phyloP scores from a whole-genome alignment of 2,797 vertebrate genomes.

The Galagoides demidoff region DNA sequence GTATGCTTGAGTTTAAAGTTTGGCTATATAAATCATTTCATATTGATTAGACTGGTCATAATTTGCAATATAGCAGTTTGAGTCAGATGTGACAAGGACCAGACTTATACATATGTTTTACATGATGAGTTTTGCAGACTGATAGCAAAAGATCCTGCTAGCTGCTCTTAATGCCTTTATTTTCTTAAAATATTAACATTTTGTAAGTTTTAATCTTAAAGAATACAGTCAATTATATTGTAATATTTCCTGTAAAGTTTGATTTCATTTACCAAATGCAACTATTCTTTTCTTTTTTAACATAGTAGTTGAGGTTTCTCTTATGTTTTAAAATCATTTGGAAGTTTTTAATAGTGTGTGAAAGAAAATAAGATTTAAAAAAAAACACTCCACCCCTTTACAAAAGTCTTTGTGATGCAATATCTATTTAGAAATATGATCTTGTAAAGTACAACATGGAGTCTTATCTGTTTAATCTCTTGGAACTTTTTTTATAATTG shows the following conservation, averaged over 20 bases:
- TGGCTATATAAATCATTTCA: neutral
- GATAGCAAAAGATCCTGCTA: neutral
- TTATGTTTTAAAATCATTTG: conserved; percentile 45
- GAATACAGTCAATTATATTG: conserved; percentile 37
- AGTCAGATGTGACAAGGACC: neutral
- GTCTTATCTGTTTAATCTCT: conserved; percentile 64
- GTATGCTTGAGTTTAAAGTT: neutral
- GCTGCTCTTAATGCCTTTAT: conserved; percentile 39
- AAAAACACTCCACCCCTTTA: conserved; percentile 57
- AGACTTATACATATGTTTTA: neutral
- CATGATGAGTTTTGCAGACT: neutral
- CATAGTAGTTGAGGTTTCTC: conserved; percentile 34
- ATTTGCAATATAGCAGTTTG: conserved; percentile 13
- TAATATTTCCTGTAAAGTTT: conserved; percentile 1
- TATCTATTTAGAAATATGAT: conserved; percentile 61
- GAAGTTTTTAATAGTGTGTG: conserved; percentile 55
- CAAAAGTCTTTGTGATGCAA: conserved; percentile 60
- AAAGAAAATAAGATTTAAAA: conserved; percentile 49
- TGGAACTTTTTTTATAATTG: conserved; percentile 41
- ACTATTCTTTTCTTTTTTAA: conserved; percentile 27
- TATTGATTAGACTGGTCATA: neutral
- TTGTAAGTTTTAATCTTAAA: conserved; percentile 49
- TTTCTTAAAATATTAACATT: conserved; percentile 57
- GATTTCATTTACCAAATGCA: conserved; percentile 47
- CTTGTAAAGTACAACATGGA: conserved; percentile 60